phyloP scores from a whole-genome alignment of 2,888 invertebrate species.

The Subacronicta megacephala region DNA sequence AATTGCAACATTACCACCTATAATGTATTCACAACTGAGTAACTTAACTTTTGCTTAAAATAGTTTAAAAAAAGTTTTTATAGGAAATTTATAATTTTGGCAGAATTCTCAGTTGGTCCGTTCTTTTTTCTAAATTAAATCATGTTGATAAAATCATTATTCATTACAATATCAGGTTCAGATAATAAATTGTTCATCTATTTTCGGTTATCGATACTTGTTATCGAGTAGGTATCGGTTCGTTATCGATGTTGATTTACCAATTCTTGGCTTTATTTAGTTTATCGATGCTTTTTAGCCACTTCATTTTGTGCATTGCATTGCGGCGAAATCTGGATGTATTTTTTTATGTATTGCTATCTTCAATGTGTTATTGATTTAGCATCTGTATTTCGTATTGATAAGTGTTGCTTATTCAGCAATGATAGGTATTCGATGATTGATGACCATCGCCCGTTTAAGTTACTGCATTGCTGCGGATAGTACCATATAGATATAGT shows the following conservation, averaged over 20 bases:
- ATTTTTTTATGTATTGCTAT: neutral
- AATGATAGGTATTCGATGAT: neutral
- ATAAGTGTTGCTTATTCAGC: neutral
- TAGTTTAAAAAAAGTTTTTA: no score
- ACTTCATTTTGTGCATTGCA: neutral
- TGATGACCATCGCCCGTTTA: no score
- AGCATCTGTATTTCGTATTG: neutral
- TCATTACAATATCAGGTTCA: no score
- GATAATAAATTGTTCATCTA: conserved; percentile 18
- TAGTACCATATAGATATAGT: no score
- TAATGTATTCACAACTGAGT: no score
- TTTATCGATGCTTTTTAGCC: neutral
- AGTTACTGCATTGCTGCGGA: no score
- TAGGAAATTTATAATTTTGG: no score
- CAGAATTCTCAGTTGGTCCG: no score
- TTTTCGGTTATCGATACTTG: conserved; percentile 28
- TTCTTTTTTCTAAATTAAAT: no score
- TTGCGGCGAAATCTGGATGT: neutral
- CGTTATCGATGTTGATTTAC: conserved; percentile 31
- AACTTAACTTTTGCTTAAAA: no score
- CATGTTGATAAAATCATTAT: no score
- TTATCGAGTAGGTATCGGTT: conserved; percentile 17
- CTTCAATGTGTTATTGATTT: neutral
- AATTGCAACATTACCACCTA: no score
- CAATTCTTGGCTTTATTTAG: conserved; percentile 8